Conservation (phyloP, 2,113 vertebrate species). For the Tetraodon nigroviridis region DNA sequence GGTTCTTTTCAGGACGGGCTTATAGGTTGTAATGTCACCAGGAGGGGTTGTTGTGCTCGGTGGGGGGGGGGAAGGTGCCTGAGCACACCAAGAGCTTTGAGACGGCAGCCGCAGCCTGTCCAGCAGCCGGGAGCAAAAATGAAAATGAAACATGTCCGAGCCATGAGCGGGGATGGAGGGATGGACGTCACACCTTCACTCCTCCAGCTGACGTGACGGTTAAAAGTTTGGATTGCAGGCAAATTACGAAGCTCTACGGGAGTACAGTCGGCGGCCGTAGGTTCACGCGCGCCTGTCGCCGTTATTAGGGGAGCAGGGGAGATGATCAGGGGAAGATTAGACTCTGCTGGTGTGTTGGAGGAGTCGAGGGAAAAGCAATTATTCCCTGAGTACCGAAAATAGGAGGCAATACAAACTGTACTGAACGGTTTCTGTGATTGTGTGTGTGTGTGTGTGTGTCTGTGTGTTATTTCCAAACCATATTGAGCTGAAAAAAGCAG, state of each 20-base stretch:
- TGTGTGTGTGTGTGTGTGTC: neutral
- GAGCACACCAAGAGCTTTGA: conserved; percentile 45
- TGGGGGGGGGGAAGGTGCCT: conserved; percentile 11
- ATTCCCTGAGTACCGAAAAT: conserved; percentile 6
- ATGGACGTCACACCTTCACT: no score
- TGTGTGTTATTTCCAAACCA: neutral
- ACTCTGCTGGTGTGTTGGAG: conserved; percentile 23
- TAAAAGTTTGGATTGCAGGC: no score
- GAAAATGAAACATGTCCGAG: neutral
- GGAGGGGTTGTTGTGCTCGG: conserved; percentile 45
- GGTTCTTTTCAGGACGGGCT: conserved; percentile 59
- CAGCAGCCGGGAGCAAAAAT: conserved; percentile 54
- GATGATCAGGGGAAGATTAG: conserved; percentile 40
- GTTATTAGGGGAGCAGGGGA: neutral
- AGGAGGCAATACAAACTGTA: neutral
- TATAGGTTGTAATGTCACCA: conserved; percentile 58
- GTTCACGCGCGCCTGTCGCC: no score
- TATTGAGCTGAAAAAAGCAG: no score
- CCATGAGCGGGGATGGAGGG: no score
- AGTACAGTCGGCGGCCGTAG: no score
- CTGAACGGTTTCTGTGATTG: neutral
- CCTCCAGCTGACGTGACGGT: no score
- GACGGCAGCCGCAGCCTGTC: conserved; percentile 44
- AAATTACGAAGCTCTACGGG: no score
- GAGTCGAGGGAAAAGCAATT: conserved; percentile 39